These are phyloP conservation scores for Oryzias melastigma DNA, from an alignment of 2,113 vertebrate species.

Conservation along the genomic window DNA sequence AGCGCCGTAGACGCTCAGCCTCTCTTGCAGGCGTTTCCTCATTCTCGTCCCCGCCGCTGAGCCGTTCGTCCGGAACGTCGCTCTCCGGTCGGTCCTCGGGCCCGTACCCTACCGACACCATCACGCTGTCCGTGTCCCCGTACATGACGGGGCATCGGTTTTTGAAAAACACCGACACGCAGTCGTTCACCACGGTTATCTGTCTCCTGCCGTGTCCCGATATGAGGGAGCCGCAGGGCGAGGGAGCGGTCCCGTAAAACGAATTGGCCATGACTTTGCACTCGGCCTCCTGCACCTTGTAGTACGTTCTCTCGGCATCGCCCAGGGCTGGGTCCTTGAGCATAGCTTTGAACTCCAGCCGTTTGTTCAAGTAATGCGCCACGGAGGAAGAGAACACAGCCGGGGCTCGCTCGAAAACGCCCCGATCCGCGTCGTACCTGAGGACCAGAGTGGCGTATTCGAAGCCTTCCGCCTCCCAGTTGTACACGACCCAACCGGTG, in stretches of 20 bases:
- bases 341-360: background rate
- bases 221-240: conserved; percentile 9
- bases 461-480: conserved; percentile 12
- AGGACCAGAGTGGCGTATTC: background rate
- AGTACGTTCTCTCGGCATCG: background rate
- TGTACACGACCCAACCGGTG: conserved; percentile 2
- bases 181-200: conserved; percentile 2
- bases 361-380: background rate
- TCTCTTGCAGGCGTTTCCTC: background rate
- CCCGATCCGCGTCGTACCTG: background rate
- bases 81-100: background rate
- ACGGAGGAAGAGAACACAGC: background rate
- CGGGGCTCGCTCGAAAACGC: rapidly evolving
- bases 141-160: background rate
- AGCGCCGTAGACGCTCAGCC: background rate
- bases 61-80: background rate
- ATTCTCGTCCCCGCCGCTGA: too few relatives aligned
- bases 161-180: background rate
- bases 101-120: background rate
- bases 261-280: conserved; percentile 23
- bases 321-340: rapidly evolving
- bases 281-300: conserved; percentile 9
- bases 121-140: conserved; percentile 20
- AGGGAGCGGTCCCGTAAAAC: background rate
- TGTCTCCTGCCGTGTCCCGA: background rate